These are phyloP conservation scores for Aphis gossypii DNA, from an alignment of 1,140 invertebrate species.

Conservation along the genomic window DNA sequence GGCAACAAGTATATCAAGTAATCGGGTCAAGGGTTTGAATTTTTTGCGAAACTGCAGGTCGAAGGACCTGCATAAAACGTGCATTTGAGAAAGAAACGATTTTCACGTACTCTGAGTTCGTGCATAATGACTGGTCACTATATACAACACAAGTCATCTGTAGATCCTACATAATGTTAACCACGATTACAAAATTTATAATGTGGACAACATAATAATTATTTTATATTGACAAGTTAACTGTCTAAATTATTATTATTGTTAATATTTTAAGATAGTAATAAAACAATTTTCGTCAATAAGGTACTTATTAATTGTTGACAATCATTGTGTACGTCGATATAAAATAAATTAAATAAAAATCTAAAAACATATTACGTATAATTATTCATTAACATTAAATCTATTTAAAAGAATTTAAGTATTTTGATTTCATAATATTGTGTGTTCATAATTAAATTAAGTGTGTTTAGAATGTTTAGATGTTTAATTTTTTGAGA, in stretches of 20 bases:
- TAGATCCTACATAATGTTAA: background rate
- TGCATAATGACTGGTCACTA: background rate
- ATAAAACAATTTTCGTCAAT: background rate
- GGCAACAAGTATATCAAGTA: background rate
- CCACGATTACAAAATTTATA: background rate
- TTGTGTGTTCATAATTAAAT: too few relatives aligned
- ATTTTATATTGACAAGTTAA: background rate
- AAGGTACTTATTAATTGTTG: background rate
- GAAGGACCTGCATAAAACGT: background rate
- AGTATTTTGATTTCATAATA: too few relatives aligned
- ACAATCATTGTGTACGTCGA: background rate
- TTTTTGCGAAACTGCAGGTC: background rate
- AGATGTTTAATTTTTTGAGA: background rate
- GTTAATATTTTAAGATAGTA: background rate
- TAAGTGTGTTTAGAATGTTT: background rate
- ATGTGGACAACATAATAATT: background rate
- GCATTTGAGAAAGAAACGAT: background rate
- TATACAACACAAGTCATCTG: background rate
- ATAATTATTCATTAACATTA: background rate
- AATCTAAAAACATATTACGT: too few relatives aligned
- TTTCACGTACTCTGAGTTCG: background rate
- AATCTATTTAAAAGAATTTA: background rate
- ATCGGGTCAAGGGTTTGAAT: slow-evolving; percentile 28
- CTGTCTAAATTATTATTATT: background rate
- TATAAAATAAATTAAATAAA: background rate